Base-by-base conservation (phyloP, 2,113 vertebrate genomes). In the Eurystomus gularis region DNA sequence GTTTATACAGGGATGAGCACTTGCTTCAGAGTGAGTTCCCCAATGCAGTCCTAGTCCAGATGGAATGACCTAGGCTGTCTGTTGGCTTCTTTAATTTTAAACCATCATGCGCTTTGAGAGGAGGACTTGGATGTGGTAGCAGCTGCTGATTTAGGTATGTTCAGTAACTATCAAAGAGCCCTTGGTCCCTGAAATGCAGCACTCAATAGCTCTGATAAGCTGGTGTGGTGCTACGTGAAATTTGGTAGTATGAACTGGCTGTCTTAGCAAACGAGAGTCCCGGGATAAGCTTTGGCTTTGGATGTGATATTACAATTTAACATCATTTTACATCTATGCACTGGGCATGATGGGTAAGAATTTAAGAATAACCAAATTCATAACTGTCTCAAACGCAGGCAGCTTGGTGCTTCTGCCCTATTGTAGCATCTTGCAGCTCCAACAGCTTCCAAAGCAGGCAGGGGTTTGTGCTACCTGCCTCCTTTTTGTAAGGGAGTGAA, bases 291-390 rank as follows among this genome's bases (percentile, higher is more conserved):
- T 88, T 79, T 95, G 73, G 44, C 21, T 80, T 93, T 82, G 70
- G 39, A 65, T 69, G 37, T 37, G 42, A 15, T 71, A 39, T 52
- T 92, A 33, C 26, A 44, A 44, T 31, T 11, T 44, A 81, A n/a
- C 17, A 20, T 28, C 0, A 0, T 52, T 80, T 61, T 28, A 7
- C 2, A 2, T 71, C 55, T 71, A 65, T 89, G 52, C 14, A 21
- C 44, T 91, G 70, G 51, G 82, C 39, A 21, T 7, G 72, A 71
- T 70, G 83, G 81, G 57, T 93, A 89, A 91, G 66, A 79, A 72
- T 54, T 91, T 31, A 62, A 54, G 75, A 80, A 73, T 55, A 80
- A 86, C 83, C 20, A 71, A 92, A 71, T 62, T 55, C 26, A 2
- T 51, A 55, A 65, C 42, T 54, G 25, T 66, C 70, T 81, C 54